phyloP scores from a whole-genome alignment of 2,888 invertebrate species.

The Hirtodrosophila duncani region DNA sequence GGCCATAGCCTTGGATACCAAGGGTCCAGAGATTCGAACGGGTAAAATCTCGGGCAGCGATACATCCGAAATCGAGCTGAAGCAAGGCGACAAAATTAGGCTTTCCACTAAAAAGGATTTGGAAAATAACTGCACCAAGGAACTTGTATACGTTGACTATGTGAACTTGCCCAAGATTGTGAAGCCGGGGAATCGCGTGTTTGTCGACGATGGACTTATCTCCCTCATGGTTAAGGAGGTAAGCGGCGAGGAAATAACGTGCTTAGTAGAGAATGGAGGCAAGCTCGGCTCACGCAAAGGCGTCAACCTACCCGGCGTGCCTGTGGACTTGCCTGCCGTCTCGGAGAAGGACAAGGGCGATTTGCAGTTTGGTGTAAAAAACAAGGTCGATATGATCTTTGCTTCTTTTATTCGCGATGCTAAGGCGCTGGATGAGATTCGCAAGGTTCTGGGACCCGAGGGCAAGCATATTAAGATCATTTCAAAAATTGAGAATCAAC shows the following conservation, averaged over 20 bases:
- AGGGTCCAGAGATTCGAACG: conserved; percentile 98
- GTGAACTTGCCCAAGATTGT: conserved; percentile 94
- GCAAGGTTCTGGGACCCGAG: conserved; percentile 88
- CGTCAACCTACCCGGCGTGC: conserved; percentile 95
- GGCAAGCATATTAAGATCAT: conserved; percentile 96
- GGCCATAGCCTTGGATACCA: conserved; percentile 97
- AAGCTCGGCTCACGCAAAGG: conserved; percentile 95
- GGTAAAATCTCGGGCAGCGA: conserved; percentile 94
- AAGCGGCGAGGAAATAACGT: conserved; percentile 81
- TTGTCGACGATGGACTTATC: conserved; percentile 96
- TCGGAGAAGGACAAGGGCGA: conserved; percentile 96
- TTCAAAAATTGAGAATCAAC: conserved; percentile 99
- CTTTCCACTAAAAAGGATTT: conserved; percentile 88
- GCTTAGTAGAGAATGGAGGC: conserved; percentile 96
- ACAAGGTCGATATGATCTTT: conserved; percentile 93
- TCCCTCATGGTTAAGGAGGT: conserved; percentile 90
- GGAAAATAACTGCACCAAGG: conserved; percentile 86
- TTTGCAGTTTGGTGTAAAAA: conserved; percentile 91
- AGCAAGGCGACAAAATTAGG: conserved; percentile 88
- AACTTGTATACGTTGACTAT: conserved; percentile 92
- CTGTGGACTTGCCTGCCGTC: conserved; percentile 96
- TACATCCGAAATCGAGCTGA: conserved; percentile 90
- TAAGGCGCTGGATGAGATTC: conserved; percentile 89
- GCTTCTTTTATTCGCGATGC: conserved; percentile 97
- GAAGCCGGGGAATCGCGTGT: conserved; percentile 89